Evolutionary conservation across 2,888 invertebrate species (phyloP).

Genomic region (Mellilla xanthometata): DNA sequence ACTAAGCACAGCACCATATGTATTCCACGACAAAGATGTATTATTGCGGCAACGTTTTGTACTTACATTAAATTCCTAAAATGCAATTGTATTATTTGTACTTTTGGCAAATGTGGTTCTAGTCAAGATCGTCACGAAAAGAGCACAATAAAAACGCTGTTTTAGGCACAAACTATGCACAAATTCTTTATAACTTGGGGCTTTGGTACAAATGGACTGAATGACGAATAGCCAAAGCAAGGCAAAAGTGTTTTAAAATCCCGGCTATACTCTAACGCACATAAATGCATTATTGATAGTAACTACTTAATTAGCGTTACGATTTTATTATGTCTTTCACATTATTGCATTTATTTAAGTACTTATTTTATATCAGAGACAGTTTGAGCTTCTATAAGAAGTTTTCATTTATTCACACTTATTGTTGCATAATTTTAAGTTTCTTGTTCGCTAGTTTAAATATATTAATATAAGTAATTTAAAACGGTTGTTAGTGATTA

Average conservation of each 20-base stretch:
- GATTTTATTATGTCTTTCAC: slow-evolving; percentile 6
- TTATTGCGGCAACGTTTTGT: too few relatives aligned
- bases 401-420: slow-evolving; percentile 7
- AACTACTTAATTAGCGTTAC: neutral
- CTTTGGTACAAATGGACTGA: too few relatives aligned
- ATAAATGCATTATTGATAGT: neutral
- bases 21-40: too few relatives aligned
- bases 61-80: too few relatives aligned
- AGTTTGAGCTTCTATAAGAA: slow-evolving; percentile 13
- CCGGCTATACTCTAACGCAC: too few relatives aligned
- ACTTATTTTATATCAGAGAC: slow-evolving; percentile 1
- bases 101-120: neutral
- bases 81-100: too few relatives aligned
- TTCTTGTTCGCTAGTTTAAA: slow-evolving; percentile 1
- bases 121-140: slow-evolving; percentile 8
- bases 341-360: slow-evolving; percentile 15
- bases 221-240: too few relatives aligned
- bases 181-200: neutral
- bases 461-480: neutral
- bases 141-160: slow-evolving; percentile 5
- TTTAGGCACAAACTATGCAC: slow-evolving; percentile 16
- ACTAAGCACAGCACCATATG: too few relatives aligned
- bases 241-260: too few relatives aligned
- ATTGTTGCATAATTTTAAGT: slow-evolving; percentile 10
- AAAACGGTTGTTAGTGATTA: slow-evolving; percentile 4